Base-by-base conservation (phyloP, 2,888 invertebrate species). In the Laothoe populi region DNA sequence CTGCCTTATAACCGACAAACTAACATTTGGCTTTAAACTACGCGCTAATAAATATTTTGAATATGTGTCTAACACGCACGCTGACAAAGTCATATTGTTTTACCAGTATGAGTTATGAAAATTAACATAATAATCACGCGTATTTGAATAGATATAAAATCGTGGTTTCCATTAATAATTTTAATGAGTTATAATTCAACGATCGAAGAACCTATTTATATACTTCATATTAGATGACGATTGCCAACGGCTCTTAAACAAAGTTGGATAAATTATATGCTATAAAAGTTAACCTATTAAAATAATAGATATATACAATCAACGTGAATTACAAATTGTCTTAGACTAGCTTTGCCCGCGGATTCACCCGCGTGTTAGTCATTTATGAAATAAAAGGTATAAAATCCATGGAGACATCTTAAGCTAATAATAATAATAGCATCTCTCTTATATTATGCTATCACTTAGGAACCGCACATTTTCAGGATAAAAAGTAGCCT, bases 1-100 rank as follows among this genome's bases (percentile, higher is more conserved):
- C 86, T 87, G 86, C 79, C 76, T 74, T 62, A 74, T 73, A 85
- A 85, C 85, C 78, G 85, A 77, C 83, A 73, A 73, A 83, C 80
- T 79, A 82, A 78, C 83, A 78, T 79, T 80, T 78, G 78, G 77
- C 69, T 64, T 19, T 73, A 73, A 73, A 75, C 75, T 72, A 70
- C 68, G 67, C 57, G 59, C 69, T 72, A 72, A 70, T 79, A 75
- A 72, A 70, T 79, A 75, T 74, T 78, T 72, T 61, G 67, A 64
- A 62, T 64, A 63, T 48, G 48, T 49, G n/a, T 26, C n/a, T 26
- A 53, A 31, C 53, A 64, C 62, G 53, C 53, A 53, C 19, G 46
- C 11, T 31, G 59, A 67, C 63, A 31, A 19, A 21, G 63, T 66
- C 62, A 19, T 61, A 57, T 35, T 63, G 60, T 23, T 61, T 49